phyloP scores from a whole-genome alignment of 2,797 vertebrate species.

The Salarias fasciatus region DNA sequence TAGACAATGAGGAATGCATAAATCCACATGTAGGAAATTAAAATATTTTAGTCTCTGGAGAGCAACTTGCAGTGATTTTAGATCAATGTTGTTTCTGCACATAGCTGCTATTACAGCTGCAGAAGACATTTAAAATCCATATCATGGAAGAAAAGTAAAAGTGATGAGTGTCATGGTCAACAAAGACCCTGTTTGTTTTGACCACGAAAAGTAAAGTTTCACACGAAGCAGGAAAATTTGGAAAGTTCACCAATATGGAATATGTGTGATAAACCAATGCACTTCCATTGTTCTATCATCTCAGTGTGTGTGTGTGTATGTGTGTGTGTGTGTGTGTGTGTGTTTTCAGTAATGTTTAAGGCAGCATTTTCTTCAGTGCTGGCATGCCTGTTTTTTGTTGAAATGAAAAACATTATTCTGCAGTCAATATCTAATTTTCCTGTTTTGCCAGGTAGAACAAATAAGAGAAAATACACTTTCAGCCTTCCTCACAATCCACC shows the following conservation, averaged over 20 bases:
- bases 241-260: too few relatives aligned
- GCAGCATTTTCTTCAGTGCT: constrained; percentile 21
- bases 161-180: too few relatives aligned
- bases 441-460: constrained; percentile 77
- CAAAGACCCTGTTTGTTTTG: too few relatives aligned
- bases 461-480: constrained; percentile 46
- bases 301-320: not conserved
- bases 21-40: constrained; percentile 22
- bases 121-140: too few relatives aligned
- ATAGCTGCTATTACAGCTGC: too few relatives aligned
- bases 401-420: constrained; percentile 68
- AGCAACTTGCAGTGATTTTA: constrained; percentile 7
- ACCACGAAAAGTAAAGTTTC: too few relatives aligned
- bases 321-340: not conserved
- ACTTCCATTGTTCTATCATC: too few relatives aligned
- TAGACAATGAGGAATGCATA: constrained; percentile 34
- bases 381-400: constrained; percentile 19
- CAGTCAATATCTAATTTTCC: constrained; percentile 76
- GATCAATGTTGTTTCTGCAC: constrained; percentile 2
- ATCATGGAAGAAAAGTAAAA: too few relatives aligned
- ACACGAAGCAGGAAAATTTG: too few relatives aligned
- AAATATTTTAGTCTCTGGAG: constrained; percentile 2
- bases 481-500: constrained; percentile 16
- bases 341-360: constrained; percentile 30
- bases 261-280: too few relatives aligned